phyloP scores from a whole-genome alignment of 2,797 vertebrate species.

The Eremophila alpestris region DNA sequence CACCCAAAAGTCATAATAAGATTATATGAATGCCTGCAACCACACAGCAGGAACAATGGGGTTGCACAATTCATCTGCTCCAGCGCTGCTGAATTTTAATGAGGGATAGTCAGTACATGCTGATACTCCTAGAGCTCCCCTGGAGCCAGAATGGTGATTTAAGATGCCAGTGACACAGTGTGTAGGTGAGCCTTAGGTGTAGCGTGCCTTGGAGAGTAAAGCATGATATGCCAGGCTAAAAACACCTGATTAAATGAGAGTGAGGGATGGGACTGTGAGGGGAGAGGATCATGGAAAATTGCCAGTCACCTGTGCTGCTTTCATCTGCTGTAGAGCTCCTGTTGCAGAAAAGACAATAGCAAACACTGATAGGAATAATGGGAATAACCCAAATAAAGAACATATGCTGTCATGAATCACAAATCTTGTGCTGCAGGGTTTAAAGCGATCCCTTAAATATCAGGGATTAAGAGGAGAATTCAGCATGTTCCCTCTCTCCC shows the following conservation, averaged over 20 bases:
- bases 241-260: background rate
- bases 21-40: slow-evolving; percentile 45
- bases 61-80: slow-evolving; percentile 14
- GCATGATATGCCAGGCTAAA: slow-evolving; percentile 7
- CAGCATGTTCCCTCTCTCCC: background rate
- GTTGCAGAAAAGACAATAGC: background rate
- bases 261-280: background rate
- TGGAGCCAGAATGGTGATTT: slow-evolving; percentile 7
- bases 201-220: background rate
- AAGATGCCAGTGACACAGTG: slow-evolving; percentile 1
- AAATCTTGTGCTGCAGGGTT: background rate
- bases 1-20: slow-evolving; percentile 43
- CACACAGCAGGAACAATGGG: slow-evolving; percentile 44
- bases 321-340: background rate
- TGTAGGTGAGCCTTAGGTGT: slow-evolving; percentile 8
- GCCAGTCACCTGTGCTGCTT: background rate
- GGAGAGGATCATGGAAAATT: background rate
- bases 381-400: background rate
- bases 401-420: background rate
- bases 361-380: background rate
- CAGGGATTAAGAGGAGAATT: slow-evolving; percentile 18
- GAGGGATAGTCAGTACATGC: slow-evolving; percentile 42
- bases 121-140: slow-evolving; percentile 29
- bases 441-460: slow-evolving; percentile 15
- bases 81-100: slow-evolving; percentile 24